These are phyloP conservation scores for Abrostola tripartita DNA, from an alignment of 2,888 invertebrate species.

Conservation along the genomic window DNA sequence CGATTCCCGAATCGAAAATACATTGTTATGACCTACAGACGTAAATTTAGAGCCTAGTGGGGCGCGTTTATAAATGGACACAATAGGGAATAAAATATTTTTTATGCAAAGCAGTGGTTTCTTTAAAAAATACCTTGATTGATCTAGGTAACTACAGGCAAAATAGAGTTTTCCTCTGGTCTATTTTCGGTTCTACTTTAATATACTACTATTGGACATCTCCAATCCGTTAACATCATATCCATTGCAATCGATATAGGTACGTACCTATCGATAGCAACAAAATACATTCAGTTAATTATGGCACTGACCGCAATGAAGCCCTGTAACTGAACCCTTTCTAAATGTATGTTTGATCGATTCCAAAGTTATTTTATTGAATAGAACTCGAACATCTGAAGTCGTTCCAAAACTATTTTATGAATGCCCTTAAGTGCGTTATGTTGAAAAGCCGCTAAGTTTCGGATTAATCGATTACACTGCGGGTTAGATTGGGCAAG, in stretches of 20 bases:
- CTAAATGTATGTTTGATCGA: constrained; percentile 64
- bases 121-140: too few relatives aligned
- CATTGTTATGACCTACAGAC: too few relatives aligned
- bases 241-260: too few relatives aligned
- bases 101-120: too few relatives aligned
- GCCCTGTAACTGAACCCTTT: constrained; percentile 48
- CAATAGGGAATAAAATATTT: too few relatives aligned
- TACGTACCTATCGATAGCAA: constrained; percentile 18
- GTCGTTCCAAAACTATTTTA: constrained; percentile 63
- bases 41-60: too few relatives aligned
- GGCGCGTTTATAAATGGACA: too few relatives aligned
- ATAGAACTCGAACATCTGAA: constrained; percentile 57
- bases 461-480: constrained; percentile 79
- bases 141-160: too few relatives aligned
- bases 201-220: not conserved
- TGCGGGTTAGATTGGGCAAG: constrained; percentile 76
- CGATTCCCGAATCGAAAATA: too few relatives aligned
- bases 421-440: constrained; percentile 63
- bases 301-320: constrained; percentile 13
- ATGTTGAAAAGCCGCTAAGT: constrained; percentile 72
- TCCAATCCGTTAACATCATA: too few relatives aligned
- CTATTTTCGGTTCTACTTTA: constrained; percentile 1
- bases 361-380: constrained; percentile 59
- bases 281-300: constrained; percentile 22
- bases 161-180: too few relatives aligned